These are phyloP conservation scores for Metacarcinus magister DNA, from an alignment of 2,888 invertebrate genomes.

Conservation along the genomic window DNA sequence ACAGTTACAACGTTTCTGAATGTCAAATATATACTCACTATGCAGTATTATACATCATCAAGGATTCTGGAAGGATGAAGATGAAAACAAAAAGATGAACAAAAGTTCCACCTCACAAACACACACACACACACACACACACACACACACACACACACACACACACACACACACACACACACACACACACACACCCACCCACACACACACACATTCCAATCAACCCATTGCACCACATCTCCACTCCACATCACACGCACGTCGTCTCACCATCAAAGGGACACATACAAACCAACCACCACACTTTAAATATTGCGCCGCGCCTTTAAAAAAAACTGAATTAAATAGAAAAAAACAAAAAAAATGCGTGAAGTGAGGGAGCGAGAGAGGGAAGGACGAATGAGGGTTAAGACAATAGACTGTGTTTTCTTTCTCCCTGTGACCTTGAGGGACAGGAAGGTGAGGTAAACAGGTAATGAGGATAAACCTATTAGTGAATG, in stretches of 20 bases:
- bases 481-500: not conserved
- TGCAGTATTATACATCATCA: no score
- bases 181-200: no score
- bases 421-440: not conserved
- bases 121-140: not conserved
- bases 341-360: not conserved
- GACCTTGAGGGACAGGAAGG: not conserved
- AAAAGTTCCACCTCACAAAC: not conserved
- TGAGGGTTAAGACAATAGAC: not conserved
- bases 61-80: not conserved
- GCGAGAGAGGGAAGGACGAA: not conserved
- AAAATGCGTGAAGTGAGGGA: not conserved
- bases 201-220: not conserved
- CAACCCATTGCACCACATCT: not conserved
- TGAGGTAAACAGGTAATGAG: not conserved
- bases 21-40: no score
- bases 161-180: conserved; percentile 13
- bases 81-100: not conserved
- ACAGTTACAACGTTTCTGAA: not conserved
- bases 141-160: not conserved
- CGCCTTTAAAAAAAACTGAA: no score
- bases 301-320: no score
- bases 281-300: no score
- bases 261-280: no score
- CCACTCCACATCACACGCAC: no score